A percentile compares a stretch with the other conserved stretches of the same genome.
Evolutionary conservation across 1,140 invertebrate species (phyloP).

Genomic region (Orchestia grillus): DNA sequence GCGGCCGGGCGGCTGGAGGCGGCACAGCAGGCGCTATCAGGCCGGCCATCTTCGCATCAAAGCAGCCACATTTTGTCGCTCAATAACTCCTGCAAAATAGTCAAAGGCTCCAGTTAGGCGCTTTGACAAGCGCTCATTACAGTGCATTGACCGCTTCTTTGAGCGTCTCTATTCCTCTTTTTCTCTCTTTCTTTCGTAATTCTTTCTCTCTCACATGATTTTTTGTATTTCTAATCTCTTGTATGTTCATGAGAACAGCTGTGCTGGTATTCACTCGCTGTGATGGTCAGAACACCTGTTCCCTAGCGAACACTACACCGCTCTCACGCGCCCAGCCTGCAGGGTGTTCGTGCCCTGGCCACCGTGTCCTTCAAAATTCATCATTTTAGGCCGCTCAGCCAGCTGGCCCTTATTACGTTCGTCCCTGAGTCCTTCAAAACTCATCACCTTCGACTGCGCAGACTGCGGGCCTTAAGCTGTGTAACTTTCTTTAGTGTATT

Average conservation of each 20-base stretch:
- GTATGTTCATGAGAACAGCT: not conserved
- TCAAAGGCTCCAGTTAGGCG: not conserved
- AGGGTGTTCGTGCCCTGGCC: not conserved
- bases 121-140: slow-evolving; percentile 43
- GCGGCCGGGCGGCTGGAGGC: too few species aligned
- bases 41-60: not conserved
- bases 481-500: too few species aligned
- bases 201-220: not conserved
- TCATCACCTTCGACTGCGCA: not conserved
- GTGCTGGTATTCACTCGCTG: not conserved
- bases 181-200: too few species aligned
- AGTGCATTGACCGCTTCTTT: slow-evolving; percentile 17
- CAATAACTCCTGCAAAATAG: slow-evolving; percentile 21
- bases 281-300: not conserved
- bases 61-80: slow-evolving; percentile 26
- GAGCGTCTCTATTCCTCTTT: not conserved
- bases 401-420: not conserved
- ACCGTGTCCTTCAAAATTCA: not conserved
- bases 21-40: not conserved
- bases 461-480: too few species aligned
- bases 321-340: not conserved
- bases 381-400: not conserved
- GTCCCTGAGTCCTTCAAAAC: not conserved
- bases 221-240: not conserved
- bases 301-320: not conserved